Base-by-base conservation (phyloP, 2,888 invertebrate species). In the Caenorhabditis doughertyi region DNA sequence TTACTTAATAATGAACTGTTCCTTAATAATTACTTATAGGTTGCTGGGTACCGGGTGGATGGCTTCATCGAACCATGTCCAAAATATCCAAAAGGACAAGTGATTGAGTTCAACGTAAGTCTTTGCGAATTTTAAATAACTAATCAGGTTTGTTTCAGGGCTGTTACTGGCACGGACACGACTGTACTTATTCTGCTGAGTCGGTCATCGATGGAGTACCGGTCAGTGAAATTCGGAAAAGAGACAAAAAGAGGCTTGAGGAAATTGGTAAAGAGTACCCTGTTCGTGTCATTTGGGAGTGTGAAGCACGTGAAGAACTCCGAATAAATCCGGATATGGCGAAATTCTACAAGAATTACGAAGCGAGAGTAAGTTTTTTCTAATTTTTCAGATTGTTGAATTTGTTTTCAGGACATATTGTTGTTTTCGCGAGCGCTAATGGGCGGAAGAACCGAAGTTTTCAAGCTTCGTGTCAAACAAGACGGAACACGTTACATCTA, bases 21-120 rank as follows among this genome's bases (percentile, higher is more conserved):
- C n/a, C n/a, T n/a, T n/a, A n/a, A n/a, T n/a, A n/a, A n/a, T n/a
- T n/a, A n/a, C n/a, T n/a, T n/a, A n/a, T n/a, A n/a, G n/a, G 49
- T 65, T 21, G 49, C 9, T 1, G 51, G 23, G 2, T 49, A 29
- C 16, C 49, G 35, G 0, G 65, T 67, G 4, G 81, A 82, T 25
- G 81, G 81, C 2, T 82, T 71, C 47, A 72, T 82, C 13, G 49
- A 60, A 21, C 72, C 77, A 8, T 82, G 81, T 32, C 56, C 42
- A 39, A 71, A 77, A 42, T 77, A 82, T 47, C 77, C 72, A 3
- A 18, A 67, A n/a, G 81, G 81, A 39, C 25, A 64, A 18, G 58
- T 47, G n/a, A 71, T 82, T 16, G 81, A 81, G 13, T 60, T 39
- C 16, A 23, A 39, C 32, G 42, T 42, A 16, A 42, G 42, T 42